Evolutionary conservation across 1,140 invertebrate genomes (phyloP), one percentile per base, ranked within the genome.

Genomic region (Cryptotermes secundus): DNA sequence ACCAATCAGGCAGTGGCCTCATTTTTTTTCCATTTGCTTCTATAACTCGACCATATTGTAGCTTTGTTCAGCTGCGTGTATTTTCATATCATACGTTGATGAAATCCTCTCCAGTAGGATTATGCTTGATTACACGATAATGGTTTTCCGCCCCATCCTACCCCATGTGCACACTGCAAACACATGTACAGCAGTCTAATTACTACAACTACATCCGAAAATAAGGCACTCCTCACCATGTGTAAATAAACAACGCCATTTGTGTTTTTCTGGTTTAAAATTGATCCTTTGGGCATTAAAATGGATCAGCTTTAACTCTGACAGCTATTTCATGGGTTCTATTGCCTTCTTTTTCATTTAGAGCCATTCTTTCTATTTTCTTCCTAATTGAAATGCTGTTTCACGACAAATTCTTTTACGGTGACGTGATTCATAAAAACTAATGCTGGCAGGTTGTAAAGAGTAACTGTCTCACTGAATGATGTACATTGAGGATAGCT

Each of bases 111-210:
- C 36, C n/a, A 26, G 31, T 34, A 45, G 81, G 81, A 82, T 82
- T 82, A 82, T 53, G 53, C 81, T 82, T 82, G 81, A 82, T 82
- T 82, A 82, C 81, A 82, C 81, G 81, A 45, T 82, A 82, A 82
- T 82, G 42, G 81, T 45, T 82, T 45, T 31, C 59, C 59, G n/a
- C 26, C 59, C 59, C 59, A 59, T 59, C 53, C 53, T 26, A 59
- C 53, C 53, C 53, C 19, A 72, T 31, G 59, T 72, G 59, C 59
- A 72, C 14, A 72, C n/a, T 72, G 59, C 14, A 72, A 26, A 72
- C 59, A 72, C n/a, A 72, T 72, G n/a, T 3, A 26, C 59, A 72
- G n/a, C 59, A 72, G 59, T 72, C 6, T 72, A 72, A 72, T 72
- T 72, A 72, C 31, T 72, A 72, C 59, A n/a, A 72, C 26, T 72